Conservation (phyloP, 2,797 vertebrate genomes). For the Phaenicophaeus curvirostris region DNA sequence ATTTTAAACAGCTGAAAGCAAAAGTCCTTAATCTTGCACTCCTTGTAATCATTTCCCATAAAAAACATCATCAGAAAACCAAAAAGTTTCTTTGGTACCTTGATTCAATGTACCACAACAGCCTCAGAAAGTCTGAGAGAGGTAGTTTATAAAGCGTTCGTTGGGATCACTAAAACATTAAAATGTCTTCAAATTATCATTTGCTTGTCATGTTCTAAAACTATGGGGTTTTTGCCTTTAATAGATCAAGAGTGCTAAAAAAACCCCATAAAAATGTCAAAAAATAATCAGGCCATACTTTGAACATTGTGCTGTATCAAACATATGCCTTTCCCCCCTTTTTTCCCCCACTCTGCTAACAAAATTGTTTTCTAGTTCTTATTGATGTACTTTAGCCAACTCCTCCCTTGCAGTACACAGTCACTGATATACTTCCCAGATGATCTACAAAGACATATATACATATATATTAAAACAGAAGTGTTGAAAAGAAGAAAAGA, state of each 20-base stretch:
- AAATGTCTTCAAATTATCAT: background rate
- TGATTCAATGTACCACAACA: background rate
- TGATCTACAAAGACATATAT: background rate
- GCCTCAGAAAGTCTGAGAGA: background rate
- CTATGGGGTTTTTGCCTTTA: background rate
- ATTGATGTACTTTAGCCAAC: background rate
- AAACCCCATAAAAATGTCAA: background rate
- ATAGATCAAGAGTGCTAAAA: background rate
- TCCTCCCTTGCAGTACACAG: background rate
- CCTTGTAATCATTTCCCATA: background rate
- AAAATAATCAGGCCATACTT: background rate
- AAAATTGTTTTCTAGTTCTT: background rate
- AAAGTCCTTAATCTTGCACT: background rate
- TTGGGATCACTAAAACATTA: background rate
- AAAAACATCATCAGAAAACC: background rate
- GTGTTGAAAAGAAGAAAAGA: background rate
- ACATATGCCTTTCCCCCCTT: background rate
- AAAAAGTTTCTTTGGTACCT: background rate
- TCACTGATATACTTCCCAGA: background rate
- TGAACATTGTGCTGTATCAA: background rate
- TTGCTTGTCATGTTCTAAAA: background rate
- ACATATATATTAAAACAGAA: background rate
- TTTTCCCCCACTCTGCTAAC: background rate
- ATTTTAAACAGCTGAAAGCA: background rate
- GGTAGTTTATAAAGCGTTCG: background rate